phyloP scores from a whole-genome alignment of 2,113 vertebrate species.

The Hippocampus zosterae region DNA sequence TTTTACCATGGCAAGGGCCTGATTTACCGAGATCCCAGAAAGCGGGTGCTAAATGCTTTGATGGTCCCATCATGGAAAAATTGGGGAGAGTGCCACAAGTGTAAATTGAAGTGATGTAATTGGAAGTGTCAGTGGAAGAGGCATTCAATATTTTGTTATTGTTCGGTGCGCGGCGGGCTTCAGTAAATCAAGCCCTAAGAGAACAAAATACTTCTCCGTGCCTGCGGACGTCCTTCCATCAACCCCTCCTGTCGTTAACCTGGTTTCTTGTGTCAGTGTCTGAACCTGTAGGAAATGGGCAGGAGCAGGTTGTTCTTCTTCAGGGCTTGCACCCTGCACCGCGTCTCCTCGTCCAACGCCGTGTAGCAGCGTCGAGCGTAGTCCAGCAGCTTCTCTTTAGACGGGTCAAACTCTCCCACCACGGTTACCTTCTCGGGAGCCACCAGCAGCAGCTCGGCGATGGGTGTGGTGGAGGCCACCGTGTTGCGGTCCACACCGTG shows the following conservation, averaged over 20 bases:
- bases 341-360: constrained; percentile 82
- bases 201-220: background rate
- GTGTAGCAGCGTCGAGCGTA: constrained; percentile 86
- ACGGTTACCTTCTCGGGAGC: constrained; percentile 85
- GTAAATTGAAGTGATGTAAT: too few species aligned
- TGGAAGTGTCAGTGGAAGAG: too few species aligned
- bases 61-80: background rate
- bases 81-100: too few species aligned
- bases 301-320: constrained; percentile 88
- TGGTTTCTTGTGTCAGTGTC: constrained; percentile 40
- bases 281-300: constrained; percentile 87
- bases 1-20: too few species aligned
- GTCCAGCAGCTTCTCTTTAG: constrained; percentile 86
- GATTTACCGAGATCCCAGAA: too few species aligned
- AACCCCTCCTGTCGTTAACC: background rate
- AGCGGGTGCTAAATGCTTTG: too few species aligned
- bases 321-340: constrained; percentile 83
- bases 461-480: constrained; percentile 85
- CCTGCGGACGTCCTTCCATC: background rate
- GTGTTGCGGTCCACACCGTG: constrained; percentile 89
- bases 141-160: too few species aligned
- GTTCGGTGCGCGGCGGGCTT: background rate
- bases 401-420: constrained; percentile 85
- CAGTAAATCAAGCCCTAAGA: background rate
- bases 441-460: constrained; percentile 84